Base-by-base conservation (phyloP, 2,113 vertebrate species). In the Anoura caudifer region DNA sequence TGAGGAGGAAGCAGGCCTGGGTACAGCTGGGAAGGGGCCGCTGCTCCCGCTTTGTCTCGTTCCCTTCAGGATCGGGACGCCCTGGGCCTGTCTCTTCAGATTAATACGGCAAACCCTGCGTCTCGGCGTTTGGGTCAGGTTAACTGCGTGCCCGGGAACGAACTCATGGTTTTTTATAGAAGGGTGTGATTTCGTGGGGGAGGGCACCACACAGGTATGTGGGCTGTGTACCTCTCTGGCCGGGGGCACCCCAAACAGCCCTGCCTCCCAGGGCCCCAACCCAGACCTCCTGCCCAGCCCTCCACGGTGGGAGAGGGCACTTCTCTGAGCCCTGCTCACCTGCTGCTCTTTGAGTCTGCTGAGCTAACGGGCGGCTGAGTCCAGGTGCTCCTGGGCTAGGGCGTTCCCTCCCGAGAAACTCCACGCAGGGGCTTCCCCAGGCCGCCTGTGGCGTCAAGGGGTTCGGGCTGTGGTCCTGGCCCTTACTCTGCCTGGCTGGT, bases 101-200 rank as follows among this genome's bases (percentile, higher is more conserved):
- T 98, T 95, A 98, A 98, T 89, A 63, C 1, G 31, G 89, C 76
- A 84, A 89, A n/a, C 89, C 82, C 59, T 1, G 67, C 59, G 82
- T 47, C 72, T 36, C n/a, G 0, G 10, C 45, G 59, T 63, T 43
- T 96, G 93, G 54, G 69, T 90, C 96, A 93, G 95, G 95, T 98
- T 97, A 94, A 94, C 72, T 45, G 97, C 69, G 41, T 98, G 97
- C 97, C 95, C 45, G 77, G 75, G 95, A 97, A 97, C 1, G 87
- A 26, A 38, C 47, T 83, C 3, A 1, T 4, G 33, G 94, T 4
- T 98, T 93, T 98, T 97, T 96, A 97, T 97, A 97, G 98, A 96
- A 92, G 80, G 96, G 94, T 90, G 87, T 82, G 98, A 97, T 97
- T 96, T 98, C 97, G 61, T 56, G 95, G 96, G 86, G 92, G 80